Evolutionary conservation across 1,140 invertebrate species (phyloP).

Genomic region (Trichonephila inaurata): DNA sequence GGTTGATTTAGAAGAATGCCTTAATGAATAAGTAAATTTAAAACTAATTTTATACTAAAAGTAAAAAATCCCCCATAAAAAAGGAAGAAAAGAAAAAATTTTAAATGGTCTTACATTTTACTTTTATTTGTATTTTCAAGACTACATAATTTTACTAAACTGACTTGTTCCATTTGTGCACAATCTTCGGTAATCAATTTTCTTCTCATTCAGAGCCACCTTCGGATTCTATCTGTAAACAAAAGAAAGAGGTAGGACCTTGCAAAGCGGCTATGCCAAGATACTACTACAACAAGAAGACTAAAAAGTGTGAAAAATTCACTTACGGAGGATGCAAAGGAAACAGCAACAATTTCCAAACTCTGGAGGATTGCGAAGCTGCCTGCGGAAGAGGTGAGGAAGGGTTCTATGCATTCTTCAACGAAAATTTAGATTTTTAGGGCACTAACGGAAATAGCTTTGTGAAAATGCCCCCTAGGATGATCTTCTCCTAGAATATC

Average conservation of each 20-base stretch:
- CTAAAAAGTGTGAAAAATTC: conserved; percentile 74
- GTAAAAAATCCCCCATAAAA: no score
- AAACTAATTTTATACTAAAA: no score
- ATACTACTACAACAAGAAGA: conserved; percentile 61
- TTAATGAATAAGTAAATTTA: no score
- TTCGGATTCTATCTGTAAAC: background rate
- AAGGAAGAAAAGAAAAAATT: no score
- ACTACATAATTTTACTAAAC: no score
- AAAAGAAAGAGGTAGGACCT: conserved; percentile 2
- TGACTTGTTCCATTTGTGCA: no score
- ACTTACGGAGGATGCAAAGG: conserved; percentile 80
- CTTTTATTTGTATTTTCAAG: no score
- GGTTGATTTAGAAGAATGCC: no score
- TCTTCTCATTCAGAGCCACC: background rate
- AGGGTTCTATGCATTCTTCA: no score
- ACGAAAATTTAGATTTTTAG: background rate
- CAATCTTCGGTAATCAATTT: background rate
- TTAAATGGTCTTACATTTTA: no score
- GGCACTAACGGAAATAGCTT: background rate
- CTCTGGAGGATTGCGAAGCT: conserved; percentile 77
- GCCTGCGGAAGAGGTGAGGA: background rate
- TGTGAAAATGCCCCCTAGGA: no score
- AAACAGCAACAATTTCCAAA: conserved; percentile 80
- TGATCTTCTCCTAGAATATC: no score
- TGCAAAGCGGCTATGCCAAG: background rate